Evolutionary conservation across 2,113 vertebrate species (phyloP), one percentile per base, ranked within the genome.

Genomic region (Stictonetta naevosa): DNA sequence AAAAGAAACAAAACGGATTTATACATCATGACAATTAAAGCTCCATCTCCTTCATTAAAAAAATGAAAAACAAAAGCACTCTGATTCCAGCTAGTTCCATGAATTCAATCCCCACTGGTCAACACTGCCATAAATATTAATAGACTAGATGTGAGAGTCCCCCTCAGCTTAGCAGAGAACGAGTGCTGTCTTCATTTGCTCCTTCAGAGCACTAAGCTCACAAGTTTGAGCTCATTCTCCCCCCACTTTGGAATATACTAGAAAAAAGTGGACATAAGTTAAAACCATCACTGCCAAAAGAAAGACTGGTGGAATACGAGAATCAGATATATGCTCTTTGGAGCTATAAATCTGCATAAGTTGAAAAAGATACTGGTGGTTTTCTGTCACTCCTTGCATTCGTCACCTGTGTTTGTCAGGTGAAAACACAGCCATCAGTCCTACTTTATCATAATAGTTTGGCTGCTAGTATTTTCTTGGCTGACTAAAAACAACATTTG

Each of bases 401-500:
- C 48, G 36, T 64, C 59, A 84, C 69, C 64, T 84, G 64, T 33
- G 80, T 75, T 92, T 96, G 88, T 77, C 89, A 92, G 56, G 88
- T 79, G 80, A 83, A 93, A 83, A 71, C 31, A 71, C n/a, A 88
- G 68, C 75, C 11, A 88, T 90, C 52, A 19, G 56, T 96, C 87
- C 87, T 81, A 86, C 93, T 68, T 87, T 33, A 92, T 63, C 64
- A 59, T 68, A 90, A 93, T 75, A 87, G 46, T 79, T 93, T 94
- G 89, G 85, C 95, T 83, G 40, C 58, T 68, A 46, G 34, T 58
- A 29, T 86, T 93, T 96, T 92, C 92, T 97, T 98, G 96, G 90
- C 95, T 94, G 85, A 53, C 88, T 92, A 94, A 95, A 95, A 73
- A 75, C 88, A 98, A 95, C 93, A 97, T 95, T 95, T 97, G 93